Evolutionary conservation across 1,140 invertebrate genomes (phyloP), one percentile per base, ranked within the genome.

Genomic region (Drosophila melanica): DNA sequence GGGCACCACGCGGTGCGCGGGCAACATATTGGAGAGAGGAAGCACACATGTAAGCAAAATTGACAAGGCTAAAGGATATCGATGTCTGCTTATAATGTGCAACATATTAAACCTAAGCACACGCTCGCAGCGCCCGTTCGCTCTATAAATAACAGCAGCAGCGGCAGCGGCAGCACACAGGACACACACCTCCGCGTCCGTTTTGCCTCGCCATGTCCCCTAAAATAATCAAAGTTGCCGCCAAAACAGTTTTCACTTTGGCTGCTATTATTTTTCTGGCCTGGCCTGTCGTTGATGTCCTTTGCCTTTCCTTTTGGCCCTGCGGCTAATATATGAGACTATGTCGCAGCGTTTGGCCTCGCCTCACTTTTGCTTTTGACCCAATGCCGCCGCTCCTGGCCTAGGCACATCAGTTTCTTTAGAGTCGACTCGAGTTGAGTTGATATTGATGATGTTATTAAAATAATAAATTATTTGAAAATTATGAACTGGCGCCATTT

Each of bases 51-150:
- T 86, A 91, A 91, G 81, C 77, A 80, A 90, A 91, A 91, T 90
- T 91, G 90, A 91, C 81, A 91, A 84, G 81, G 84, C 89, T 90
- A 90, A 91, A 84, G 85, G 90, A 91, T 91, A 91, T 91, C 90
- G 90, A 90, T 91, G 90, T 91, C 90, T 91, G 90, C 79, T 91
- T 91, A 91, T 91, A 91, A 91, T 91, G 90, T 91, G 90, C 90
- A 81, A 91, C 85, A 91, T 90, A 91, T 91, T 90, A 89, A 78
- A 89, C 81, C 85, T 90, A 86, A 89, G 78, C 80, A 84, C 84
- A 87, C 79, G 77, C 78, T 84, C 73, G 54, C 69, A 73, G 68
- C 55, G 78, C 53, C 67, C 60, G 50, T 23, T 47, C 14, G 77
- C 81, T 86, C 90, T 91, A 91, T 91, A 91, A 91, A 91, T 91